Conservation (phyloP, 2,888 invertebrate species). For the Polyommatus iphigenia region DNA sequence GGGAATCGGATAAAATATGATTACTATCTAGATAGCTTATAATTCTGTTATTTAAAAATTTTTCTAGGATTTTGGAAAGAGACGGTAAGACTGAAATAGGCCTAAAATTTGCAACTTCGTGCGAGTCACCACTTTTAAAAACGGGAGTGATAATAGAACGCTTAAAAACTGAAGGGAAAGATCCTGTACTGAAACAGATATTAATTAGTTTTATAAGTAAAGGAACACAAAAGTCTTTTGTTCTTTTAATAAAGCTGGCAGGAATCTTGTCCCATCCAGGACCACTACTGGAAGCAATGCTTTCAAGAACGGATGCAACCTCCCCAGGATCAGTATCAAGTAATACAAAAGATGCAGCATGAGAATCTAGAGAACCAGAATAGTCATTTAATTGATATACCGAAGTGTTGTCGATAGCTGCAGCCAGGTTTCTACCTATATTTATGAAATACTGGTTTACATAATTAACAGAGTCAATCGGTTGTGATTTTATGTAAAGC, state of each 20-base stretch:
- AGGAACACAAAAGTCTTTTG: neutral
- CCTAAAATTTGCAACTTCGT: neutral
- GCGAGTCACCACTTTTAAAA: neutral
- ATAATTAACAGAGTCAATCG: neutral
- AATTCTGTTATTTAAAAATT: neutral
- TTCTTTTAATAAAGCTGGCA: conserved; percentile 8
- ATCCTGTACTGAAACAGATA: conserved; percentile 32
- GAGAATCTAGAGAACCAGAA: neutral
- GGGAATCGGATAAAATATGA: conserved; percentile 25
- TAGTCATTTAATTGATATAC: neutral
- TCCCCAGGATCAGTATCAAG: conserved; percentile 13
- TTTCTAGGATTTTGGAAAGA: too few relatives aligned
- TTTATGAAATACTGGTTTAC: conserved; percentile 17
- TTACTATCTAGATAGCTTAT: conserved; percentile 1
- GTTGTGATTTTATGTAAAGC: neutral
- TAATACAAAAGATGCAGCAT: neutral
- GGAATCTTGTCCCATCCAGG: conserved; percentile 10
- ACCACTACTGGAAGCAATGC: neutral
- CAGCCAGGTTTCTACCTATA: conserved; percentile 11
- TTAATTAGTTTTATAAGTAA: conserved; percentile 1
- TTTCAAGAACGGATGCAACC: neutral
- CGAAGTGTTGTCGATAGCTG: conserved; percentile 25
- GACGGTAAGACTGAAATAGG: neutral
- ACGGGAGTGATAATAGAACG: conserved; percentile 24
- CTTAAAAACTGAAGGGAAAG: conserved; percentile 13